Evolutionary conservation across 1,140 invertebrate species (phyloP).

Genomic region (Elysia chlorotica): DNA sequence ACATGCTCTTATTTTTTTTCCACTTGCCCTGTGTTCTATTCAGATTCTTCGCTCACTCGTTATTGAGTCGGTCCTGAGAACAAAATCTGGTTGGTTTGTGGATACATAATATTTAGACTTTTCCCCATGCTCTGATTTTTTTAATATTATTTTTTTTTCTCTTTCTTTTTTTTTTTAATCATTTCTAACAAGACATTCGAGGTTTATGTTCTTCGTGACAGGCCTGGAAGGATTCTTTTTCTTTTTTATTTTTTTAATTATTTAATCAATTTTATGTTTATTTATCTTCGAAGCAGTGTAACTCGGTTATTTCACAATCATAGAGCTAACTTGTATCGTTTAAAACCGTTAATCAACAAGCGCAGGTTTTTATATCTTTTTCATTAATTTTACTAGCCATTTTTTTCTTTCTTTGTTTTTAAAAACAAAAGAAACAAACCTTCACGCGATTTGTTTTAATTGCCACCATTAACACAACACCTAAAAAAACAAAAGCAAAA

Average conservation of each 20-base stretch:
- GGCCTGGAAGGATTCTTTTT: too few relatives aligned
- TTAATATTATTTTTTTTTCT: not conserved
- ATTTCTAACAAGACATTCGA: too few relatives aligned
- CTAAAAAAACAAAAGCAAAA: too few relatives aligned
- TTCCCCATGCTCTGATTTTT: not conserved
- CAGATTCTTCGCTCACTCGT: not conserved
- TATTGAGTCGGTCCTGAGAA: not conserved
- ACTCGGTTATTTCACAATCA: not conserved
- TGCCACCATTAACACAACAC: too few relatives aligned
- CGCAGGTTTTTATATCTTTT: too few relatives aligned
- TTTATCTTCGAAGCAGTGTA: not conserved
- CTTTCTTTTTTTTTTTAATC: not conserved
- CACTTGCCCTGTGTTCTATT: not conserved
- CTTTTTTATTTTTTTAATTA: not conserved
- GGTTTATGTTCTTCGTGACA: too few relatives aligned
- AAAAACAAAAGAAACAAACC: too few relatives aligned
- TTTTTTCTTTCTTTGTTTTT: too few relatives aligned
- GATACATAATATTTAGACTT: not conserved
- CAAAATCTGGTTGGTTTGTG: conserved; percentile 4
- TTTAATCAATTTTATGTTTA: not conserved
- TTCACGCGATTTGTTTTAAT: too few relatives aligned
- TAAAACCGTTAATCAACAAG: too few relatives aligned
- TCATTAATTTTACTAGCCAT: too few relatives aligned
- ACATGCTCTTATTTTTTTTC: not conserved
- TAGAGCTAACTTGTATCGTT: not conserved